Percentiles rank a stretch among this genome's conserved stretches.
These are phyloP conservation scores for Drosophila repleta DNA, from an alignment of 1,140 invertebrate genomes.

Conservation along the genomic window DNA sequence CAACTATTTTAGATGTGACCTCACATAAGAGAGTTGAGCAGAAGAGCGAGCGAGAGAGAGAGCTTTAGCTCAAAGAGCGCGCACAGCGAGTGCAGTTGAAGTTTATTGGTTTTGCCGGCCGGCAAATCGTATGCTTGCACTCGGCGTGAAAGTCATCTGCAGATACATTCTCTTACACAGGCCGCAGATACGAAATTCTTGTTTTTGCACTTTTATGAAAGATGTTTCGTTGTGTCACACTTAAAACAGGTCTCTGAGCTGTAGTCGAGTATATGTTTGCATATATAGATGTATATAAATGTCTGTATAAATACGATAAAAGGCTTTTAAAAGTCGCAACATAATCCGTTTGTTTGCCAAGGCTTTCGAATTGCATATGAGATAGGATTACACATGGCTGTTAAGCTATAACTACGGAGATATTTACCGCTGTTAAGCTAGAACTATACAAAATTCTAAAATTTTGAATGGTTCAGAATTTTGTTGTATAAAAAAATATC, in stretches of 20 bases:
- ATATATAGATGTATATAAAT: neutral
- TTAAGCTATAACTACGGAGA: too few species aligned
- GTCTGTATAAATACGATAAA: neutral
- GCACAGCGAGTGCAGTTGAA: conserved; percentile 3
- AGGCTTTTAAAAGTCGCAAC: neutral
- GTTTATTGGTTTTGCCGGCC: conserved; percentile 47
- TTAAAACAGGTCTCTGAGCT: conserved; percentile 18
- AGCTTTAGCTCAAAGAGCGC: conserved; percentile 10
- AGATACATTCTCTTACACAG: conserved; percentile 30
- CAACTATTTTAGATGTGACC: conserved; percentile 47
- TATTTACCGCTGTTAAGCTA: too few species aligned
- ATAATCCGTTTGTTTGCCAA: neutral
- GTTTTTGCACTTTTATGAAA: conserved; percentile 13
- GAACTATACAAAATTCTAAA: too few species aligned
- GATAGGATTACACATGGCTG: too few species aligned
- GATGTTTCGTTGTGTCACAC: conserved; percentile 10
- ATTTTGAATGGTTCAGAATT: too few species aligned
- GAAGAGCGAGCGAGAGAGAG: neutral
- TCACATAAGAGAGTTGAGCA: conserved; percentile 7
- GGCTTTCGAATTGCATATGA: neutral
- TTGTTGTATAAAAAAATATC: too few species aligned
- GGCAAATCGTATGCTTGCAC: conserved; percentile 40
- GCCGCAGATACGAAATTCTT: conserved; percentile 41
- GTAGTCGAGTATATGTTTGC: neutral
- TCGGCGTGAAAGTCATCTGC: conserved; percentile 26